phyloP scores from a whole-genome alignment of 2,888 invertebrate species.

The Lasioglossum vierecki region DNA sequence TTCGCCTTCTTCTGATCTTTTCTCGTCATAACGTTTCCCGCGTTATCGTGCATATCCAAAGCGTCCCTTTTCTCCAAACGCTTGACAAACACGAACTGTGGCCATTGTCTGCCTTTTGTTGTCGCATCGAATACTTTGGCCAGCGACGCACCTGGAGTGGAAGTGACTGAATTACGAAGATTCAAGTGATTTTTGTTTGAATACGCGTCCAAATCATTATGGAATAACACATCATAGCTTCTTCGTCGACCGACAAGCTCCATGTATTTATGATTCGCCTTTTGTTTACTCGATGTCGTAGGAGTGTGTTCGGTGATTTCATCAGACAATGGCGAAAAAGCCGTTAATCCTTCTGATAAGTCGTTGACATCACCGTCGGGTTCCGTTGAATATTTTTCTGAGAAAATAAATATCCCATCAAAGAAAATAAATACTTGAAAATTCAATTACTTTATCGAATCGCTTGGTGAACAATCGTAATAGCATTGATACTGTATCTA shows the following conservation, averaged over 20 bases:
- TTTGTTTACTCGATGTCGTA: background rate
- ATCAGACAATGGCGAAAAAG: background rate
- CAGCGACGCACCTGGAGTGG: too few species aligned
- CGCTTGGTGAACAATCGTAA: too few species aligned
- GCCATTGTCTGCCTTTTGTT: background rate
- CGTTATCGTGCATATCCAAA: background rate
- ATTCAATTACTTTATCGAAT: background rate
- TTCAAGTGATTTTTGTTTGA: background rate
- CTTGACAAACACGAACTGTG: background rate
- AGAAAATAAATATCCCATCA: background rate
- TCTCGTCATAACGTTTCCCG: background rate
- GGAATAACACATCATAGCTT: background rate
- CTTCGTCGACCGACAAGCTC: background rate
- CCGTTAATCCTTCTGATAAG: background rate
- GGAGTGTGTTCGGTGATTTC: background rate
- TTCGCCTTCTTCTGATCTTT: slow-evolving; percentile 37
- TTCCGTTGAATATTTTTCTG: background rate
- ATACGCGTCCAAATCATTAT: background rate
- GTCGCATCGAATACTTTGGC: background rate
- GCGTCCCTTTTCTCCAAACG: background rate
- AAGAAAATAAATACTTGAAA: background rate
- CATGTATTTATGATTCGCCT: background rate
- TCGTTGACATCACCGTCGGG: background rate
- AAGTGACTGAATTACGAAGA: too few species aligned
- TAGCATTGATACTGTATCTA: background rate